Evolutionary conservation across 2,888 invertebrate genomes (phyloP), one percentile per base, ranked within the genome.

Genomic region (Metalampra italica): DNA sequence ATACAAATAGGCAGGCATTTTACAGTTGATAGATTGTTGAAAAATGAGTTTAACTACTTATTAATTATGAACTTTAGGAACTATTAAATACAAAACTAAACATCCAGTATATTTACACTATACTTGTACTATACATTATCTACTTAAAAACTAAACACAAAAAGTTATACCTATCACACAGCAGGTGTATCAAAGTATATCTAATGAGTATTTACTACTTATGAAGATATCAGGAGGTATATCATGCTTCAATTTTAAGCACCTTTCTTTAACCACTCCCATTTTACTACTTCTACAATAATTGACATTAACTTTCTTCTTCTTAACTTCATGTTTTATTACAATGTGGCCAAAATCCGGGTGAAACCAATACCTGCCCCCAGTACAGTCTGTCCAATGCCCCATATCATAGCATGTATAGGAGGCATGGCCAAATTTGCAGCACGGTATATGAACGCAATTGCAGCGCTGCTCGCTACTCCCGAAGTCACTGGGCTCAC

Each of bases 391-490:
- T 98, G 98, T 56, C 97, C 98, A 46, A 97, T 94, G 49, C 98
- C 98, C 96, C 97, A 98, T 61, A 98, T 92, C 85, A 98, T 92
- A 47, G 98, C 97, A 82, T 97, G 96, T 52, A 97, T 92, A 39
- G 97, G 96, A 53, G 94, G 93, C 97, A 98, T 97, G 66, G 94
- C 93, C 75, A 96, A 91, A 78, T 94, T 94, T 46, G 97, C 96
- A 55, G 97, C 96, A 66, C 96, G 92, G 85, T 98, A 98, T 57
- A 98, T 97, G 72, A 97, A 97, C 47, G 98, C 97, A 55, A 98
- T 94, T 11, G 96, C 96, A 36, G 97, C 98, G 89, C 97, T 97
- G 82, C 94, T 95, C 36, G 96, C 92, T 47, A 95, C 94, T 52
- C 98, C 97, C 37, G 96, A 96, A 54, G 96, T 95, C 55, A 96